phyloP scores from a whole-genome alignment of 2,888 invertebrate species.

The Morpho helenor region DNA sequence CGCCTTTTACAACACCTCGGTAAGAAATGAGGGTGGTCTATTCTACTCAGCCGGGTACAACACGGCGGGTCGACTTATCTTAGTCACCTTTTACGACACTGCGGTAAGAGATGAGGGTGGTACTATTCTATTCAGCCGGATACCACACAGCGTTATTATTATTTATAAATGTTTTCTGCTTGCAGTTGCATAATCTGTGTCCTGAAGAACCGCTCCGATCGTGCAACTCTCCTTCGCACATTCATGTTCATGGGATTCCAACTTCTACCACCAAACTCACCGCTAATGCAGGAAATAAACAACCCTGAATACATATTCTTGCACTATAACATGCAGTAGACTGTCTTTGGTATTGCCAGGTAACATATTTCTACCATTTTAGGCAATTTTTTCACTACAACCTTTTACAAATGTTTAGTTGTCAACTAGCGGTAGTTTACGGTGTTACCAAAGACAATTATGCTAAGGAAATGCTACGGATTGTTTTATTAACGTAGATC shows the following conservation, averaged over 20 bases:
- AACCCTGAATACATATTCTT: constrained; percentile 78
- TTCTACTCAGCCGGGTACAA: no score
- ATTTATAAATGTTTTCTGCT: constrained; percentile 8
- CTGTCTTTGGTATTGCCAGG: constrained; percentile 16
- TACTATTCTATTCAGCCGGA: no score
- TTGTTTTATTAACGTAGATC: constrained; percentile 8
- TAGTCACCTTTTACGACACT: no score
- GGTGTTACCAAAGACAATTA: constrained; percentile 4
- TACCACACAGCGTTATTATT: no score
- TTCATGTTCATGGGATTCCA: constrained; percentile 99
- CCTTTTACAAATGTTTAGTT: not conserved
- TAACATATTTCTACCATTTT: constrained; percentile 14
- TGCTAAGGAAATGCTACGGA: no score
- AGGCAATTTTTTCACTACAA: constrained; percentile 14
- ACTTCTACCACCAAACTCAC: constrained; percentile 90
- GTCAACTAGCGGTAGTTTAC: constrained; percentile 10
- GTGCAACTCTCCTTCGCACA: constrained; percentile 92
- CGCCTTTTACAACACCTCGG: no score
- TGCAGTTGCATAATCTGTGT: constrained; percentile 83
- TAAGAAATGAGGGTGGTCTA: no score
- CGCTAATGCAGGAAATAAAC: constrained; percentile 69
- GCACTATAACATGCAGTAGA: constrained; percentile 70
- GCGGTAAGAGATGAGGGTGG: no score
- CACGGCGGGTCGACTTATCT: no score
- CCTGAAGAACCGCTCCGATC: constrained; percentile 89